A percentile compares a stretch with the other conserved stretches of the same genome.
phyloP scores from a whole-genome alignment of 1,140 invertebrate species.

The Nautilus pompilius region DNA sequence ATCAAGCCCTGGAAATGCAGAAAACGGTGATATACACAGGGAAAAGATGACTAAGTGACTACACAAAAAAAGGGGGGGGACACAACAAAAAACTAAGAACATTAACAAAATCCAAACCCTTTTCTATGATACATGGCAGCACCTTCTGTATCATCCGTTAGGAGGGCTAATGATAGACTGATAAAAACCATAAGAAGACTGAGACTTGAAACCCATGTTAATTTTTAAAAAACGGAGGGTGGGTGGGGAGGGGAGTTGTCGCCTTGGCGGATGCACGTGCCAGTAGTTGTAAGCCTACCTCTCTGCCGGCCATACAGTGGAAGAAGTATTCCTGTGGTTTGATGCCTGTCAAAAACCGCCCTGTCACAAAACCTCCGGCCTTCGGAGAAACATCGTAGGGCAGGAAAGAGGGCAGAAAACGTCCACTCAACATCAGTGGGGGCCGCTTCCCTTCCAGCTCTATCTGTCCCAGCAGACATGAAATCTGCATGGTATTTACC shows the following conservation, averaged over 20 bases:
- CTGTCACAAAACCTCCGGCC: conserved; percentile 94
- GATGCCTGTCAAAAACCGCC: conserved; percentile 95
- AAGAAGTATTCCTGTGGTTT: conserved; percentile 98
- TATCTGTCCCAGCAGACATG: conserved; percentile 94
- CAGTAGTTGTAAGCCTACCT: conserved; percentile 64
- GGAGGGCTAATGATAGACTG: too few species aligned
- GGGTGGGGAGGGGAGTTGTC: too few species aligned
- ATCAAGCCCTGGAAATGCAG: conserved; percentile 61
- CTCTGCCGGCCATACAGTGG: conserved; percentile 99
- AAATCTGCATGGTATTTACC: conserved; percentile 97
- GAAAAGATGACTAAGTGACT: too few species aligned
- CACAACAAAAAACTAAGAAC: too few species aligned
- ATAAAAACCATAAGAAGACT: too few species aligned
- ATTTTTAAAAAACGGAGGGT: too few species aligned
- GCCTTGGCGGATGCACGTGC: too few species aligned
- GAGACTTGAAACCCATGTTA: too few species aligned
- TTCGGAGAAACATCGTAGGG: conserved; percentile 85
- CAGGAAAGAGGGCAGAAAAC: conserved; percentile 88
- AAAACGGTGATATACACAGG: too few species aligned
- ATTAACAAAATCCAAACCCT: not conserved
- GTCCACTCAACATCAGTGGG: conserved; percentile 89
- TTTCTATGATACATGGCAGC: too few species aligned
- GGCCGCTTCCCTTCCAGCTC: conserved; percentile 97
- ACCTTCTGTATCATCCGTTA: too few species aligned
- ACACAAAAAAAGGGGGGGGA: too few species aligned